Evolutionary conservation across 2,113 vertebrate genomes (phyloP), one percentile per base, ranked within the genome.

Genomic region (Gavialis gangeticus): DNA sequence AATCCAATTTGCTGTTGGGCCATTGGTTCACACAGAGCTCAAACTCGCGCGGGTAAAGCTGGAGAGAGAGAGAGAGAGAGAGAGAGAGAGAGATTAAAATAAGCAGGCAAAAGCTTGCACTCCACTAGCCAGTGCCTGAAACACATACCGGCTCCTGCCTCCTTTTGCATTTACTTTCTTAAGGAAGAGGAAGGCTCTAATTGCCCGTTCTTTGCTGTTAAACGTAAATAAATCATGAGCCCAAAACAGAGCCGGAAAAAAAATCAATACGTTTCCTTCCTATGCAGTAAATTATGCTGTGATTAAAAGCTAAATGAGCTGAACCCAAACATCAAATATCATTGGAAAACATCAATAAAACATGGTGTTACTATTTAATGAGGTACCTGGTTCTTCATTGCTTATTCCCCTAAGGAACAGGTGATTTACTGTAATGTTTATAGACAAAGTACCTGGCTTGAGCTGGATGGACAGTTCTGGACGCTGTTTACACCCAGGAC

Each of bases 291-390:
- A 92, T 86, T 64, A 77, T 21, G 13, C 71, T 73, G 92, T 95
- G 91, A 94, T 97, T 93, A 93, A 89, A 93, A 85, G 91, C 90
- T 83, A 95, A 95, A 95, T 4, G 93, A 94, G 84, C 91, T 90
- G 79, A 62, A 92, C 84, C 80, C 84, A 73, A 82, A 84, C 0
- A 12, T 25, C 95, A 95, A 91, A 93, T 93, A 90, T 55, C 89
- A 69, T 55, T 83, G 76, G 84, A 80, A 94, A 90, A 60, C 89
- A 85, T 92, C 92, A 59, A 90, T 97, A 90, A 91, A 92, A 71
- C 54, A 34, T 1, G 6, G 19, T 80, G 71, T 5, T 73, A 12
- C 60, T 85, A 30, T 58, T 91, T 92, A 91, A 90, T 54, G 89
- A 96, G 82, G 76, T 79, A 69, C 82, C 82, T 83, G 62, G 8